Evolutionary conservation across 2,888 invertebrate species (phyloP), one percentile per base, ranked within the genome.

Genomic region (Leptopilina drosophilae): DNA sequence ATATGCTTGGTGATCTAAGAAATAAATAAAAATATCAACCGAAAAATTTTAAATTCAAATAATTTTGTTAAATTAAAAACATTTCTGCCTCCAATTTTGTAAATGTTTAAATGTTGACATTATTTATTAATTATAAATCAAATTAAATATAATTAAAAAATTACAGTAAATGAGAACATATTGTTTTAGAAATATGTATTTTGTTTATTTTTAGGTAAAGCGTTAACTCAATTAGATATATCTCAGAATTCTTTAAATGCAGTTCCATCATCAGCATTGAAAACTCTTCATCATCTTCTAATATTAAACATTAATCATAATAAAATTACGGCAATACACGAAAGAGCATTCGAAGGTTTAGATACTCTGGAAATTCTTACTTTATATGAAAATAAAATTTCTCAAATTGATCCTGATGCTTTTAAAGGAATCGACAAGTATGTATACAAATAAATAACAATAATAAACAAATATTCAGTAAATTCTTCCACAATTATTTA

Each of bases 221-320:
- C 96, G 90, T 92, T 98, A 87, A 97, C 97, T 26, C 97, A 97
- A 89, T 93, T 98, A 89, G 98, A 98, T 90, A 95, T 98, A 67
- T 97, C 97, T 0, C 95, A 97, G 89, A 98, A 98, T 93, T 95
- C 95, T 86, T 93, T 98, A 88, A 95, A 94, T 82, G 94, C 94
- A 66, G 96, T 98, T 69, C 97, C 98, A 40, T 96, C 97, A 1
- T 93, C 94, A 40, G 96, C 97, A 1, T 94, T 97, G 88, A 95
- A 95, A 84, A 96, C 95, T 90, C 94, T 97, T 76, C 96, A 96
- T 92, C 96, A 96, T 88, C 94, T 98, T 82, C 94, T 97, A 83
- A 97, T 97, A 85, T 94, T 98, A 82, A 98, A 97, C 92, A 94
- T 98, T 93, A 98, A 97, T 92, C 96, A 97, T 92, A 98, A 98